Base-by-base conservation (phyloP, 2,797 vertebrate species). In the Typhlichthys subterraneus region DNA sequence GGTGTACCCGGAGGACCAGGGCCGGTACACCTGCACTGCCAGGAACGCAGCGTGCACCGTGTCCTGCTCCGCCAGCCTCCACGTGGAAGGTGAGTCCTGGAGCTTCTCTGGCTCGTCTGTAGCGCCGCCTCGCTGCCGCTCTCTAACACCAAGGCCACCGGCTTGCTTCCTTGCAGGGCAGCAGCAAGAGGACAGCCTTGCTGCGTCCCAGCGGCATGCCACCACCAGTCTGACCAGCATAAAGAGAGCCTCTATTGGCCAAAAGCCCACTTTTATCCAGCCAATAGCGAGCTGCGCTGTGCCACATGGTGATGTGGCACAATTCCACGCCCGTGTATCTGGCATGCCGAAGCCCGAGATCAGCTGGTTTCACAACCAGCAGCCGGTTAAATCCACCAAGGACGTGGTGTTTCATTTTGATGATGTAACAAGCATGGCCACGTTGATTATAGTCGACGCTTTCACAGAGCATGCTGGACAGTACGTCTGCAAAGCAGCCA, bases 371-470 rank as follows among this genome's bases (percentile, higher is more conserved):
- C 95, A 96, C 84, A 92, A 96, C 79, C 91, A 91, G 70, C 90
- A 93, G 55, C 91, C 89, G 51, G 89, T 98, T 62, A 89, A 87
- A 62, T 91, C 96, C 83, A 88, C 87, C 69, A 97, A 90, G 94
- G 94, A 97, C 69, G 57, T 96, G 90, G 94, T 98, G 84, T 97
- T 96, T 88, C 93, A 98, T 83, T 98, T 95, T 82, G 96, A 98
- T 84, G 94, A 95, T 85, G 90, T 89, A 82, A 94, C 94, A 54
- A 93, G 91, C 89, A 92, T 91, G 59, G 96, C 94, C 87, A 93
- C 93, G 66, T 90, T 99, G 87, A 95, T 98, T 85, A 93, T 97
- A 88, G 96, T 98, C 54, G 97, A 97, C 70, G 93, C 96, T 79
- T 98, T 95, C 83, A 78, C 89, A 77, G 93, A 96, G 89, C 95